Conservation (phyloP, 1,140 invertebrate species). For the Anoplophora glabripennis region DNA sequence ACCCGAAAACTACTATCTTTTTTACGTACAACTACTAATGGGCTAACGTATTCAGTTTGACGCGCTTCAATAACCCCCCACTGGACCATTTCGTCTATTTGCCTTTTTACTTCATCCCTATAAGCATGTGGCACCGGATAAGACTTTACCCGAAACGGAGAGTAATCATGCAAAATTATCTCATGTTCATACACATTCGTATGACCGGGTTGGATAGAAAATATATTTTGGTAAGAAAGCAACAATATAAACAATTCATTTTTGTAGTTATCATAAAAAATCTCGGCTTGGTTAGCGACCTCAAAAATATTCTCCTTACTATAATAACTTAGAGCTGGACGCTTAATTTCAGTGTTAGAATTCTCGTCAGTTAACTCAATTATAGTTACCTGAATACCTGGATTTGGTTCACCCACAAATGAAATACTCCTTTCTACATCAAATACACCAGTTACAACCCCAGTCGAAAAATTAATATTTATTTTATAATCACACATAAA, state of each 20-base stretch:
- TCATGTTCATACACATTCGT: constrained; percentile 32
- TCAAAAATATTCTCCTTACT: not conserved
- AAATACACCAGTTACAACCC: not conserved
- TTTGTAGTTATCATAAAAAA: not conserved
- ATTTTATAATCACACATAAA: constrained; percentile 27
- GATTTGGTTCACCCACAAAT: constrained; percentile 5
- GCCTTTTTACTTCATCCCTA: constrained; percentile 22
- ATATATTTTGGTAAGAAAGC: constrained; percentile 2
- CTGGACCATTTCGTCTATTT: constrained; percentile 29
- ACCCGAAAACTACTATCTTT: constrained; percentile 8
- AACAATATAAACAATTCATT: not conserved
- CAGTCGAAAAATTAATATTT: constrained; percentile 11
- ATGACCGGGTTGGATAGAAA: constrained; percentile 21
- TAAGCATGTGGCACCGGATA: constrained; percentile 40
- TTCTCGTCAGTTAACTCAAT: not conserved
- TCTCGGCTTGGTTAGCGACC: not conserved
- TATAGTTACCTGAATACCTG: not conserved
- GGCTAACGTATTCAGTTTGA: not conserved
- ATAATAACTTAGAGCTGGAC: not conserved
- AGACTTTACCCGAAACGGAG: constrained; percentile 25
- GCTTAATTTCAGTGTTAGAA: not conserved
- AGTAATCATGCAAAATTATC: constrained; percentile 29
- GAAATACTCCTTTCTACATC: not conserved
- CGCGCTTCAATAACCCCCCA: constrained; percentile 6
- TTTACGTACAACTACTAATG: not conserved